Evolutionary conservation across 2,888 invertebrate genomes (phyloP), one percentile per base, ranked within the genome.

Genomic region (Volucella bombylans): DNA sequence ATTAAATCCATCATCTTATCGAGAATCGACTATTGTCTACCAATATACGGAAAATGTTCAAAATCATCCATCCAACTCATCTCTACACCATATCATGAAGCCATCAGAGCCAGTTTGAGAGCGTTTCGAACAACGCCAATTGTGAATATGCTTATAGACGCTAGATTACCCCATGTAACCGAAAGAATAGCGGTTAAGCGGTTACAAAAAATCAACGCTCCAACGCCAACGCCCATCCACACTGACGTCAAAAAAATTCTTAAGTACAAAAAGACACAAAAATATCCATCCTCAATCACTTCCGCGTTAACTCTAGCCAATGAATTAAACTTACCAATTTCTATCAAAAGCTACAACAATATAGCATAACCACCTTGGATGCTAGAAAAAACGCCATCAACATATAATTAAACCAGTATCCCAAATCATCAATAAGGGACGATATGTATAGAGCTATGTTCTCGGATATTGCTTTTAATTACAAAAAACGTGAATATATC

Each of bases 1-100:
- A 69, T 57, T 38, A 74, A 47, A 74, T 49, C 74, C 12, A 45
- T 52, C n/a, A 47, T 74, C 10, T 38, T 74, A 41, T 74, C 74
- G n/a, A 57, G 52, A 45, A 74, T 65, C 11, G 55, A 74, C 57
- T 74, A 74, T 49, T 57, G 54, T 43, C 18, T 73, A n/a, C n/a
- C 41, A n/a, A 73, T 73, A 12, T 73, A 62, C 43, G 62, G 73
- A n/a, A 49, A 72, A 41, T 61, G 41, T 12, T 72, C 61, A 3
- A 47, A 61, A 59, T 50, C 72, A 11, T 50, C 43, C 47, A 18
- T 47, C 8, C 39, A 68, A 54, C 41, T 55, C 38, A 72, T 61
- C 47, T 50, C 52, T 45, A 39, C 61, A 59, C 49, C 38, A 31
- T 61, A 61, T 41, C 61, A 49, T 39, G 49, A 41, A 4, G 72